These are phyloP conservation scores for Erythrocercus mccallii DNA, from an alignment of 2,113 vertebrate species.

Conservation along the genomic window DNA sequence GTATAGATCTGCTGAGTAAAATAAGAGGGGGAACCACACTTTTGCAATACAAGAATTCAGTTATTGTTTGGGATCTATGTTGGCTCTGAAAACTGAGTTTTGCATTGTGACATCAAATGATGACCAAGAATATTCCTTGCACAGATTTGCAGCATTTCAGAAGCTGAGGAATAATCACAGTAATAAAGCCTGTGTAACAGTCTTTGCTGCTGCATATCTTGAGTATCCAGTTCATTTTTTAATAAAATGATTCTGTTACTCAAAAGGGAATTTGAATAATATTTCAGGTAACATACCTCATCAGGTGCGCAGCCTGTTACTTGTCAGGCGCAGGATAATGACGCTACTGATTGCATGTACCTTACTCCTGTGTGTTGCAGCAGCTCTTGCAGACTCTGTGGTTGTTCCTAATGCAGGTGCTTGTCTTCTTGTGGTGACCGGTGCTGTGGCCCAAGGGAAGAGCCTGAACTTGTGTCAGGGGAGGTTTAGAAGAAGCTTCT, in stretches of 20 bases:
- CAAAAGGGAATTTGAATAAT: background rate
- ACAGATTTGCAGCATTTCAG: background rate
- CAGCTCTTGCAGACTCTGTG: background rate
- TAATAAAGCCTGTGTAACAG: background rate
- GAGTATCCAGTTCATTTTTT: background rate
- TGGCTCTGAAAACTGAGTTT: background rate
- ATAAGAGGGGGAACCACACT: background rate
- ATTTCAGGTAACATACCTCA: background rate
- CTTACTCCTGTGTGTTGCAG: background rate
- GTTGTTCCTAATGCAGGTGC: background rate
- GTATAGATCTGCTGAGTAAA: background rate
- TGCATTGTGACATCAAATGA: background rate
- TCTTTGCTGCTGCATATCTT: background rate
- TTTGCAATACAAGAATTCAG: background rate
- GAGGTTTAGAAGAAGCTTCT: background rate
- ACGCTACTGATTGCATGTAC: rapidly evolving
- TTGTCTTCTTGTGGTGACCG: background rate
- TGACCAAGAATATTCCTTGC: background rate
- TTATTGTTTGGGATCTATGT: background rate
- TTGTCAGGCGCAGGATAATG: background rate
- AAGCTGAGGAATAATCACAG: background rate
- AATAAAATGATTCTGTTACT: background rate
- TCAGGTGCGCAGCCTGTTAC: background rate
- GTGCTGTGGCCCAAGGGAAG: background rate
- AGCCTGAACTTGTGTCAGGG: background rate